These are phyloP conservation scores for Globicephala melas DNA, from an alignment of 2,113 vertebrate species.

Conservation along the genomic window DNA sequence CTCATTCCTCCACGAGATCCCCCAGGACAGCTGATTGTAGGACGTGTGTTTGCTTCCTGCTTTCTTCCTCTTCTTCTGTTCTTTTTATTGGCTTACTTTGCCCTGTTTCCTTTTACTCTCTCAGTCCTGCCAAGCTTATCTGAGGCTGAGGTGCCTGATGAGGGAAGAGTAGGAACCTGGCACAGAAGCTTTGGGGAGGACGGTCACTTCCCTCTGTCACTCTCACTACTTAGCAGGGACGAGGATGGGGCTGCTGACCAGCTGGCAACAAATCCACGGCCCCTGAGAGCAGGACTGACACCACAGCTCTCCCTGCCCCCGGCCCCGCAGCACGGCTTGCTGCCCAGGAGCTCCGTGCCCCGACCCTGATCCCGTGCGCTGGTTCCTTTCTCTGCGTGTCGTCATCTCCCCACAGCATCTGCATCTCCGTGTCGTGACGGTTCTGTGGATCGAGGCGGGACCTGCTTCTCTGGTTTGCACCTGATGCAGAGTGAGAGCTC, in stretches of 20 bases:
- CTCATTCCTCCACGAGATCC: background rate
- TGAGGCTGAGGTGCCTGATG: background rate
- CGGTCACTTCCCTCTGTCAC: accelerated
- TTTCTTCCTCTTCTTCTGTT: background rate
- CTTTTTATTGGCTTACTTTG: background rate
- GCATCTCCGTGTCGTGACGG: background rate
- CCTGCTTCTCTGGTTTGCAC: background rate
- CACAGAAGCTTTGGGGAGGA: background rate
- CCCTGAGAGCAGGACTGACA: too few species aligned
- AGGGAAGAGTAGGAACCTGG: background rate
- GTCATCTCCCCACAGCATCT: too few species aligned
- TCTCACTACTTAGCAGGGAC: background rate
- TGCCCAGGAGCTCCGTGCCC: too few species aligned
- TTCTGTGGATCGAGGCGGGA: background rate
- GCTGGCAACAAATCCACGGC: too few species aligned
- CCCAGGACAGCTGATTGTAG: background rate
- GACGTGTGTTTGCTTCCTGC: background rate
- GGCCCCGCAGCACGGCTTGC: too few species aligned
- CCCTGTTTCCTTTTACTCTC: background rate
- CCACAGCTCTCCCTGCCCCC: too few species aligned
- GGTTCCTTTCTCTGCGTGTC: too few species aligned
- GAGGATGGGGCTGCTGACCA: too few species aligned
- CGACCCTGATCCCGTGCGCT: too few species aligned
- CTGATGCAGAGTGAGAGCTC: background rate
- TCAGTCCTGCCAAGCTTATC: background rate